phyloP scores from a whole-genome alignment of 2,888 invertebrate genomes.

The Villa cingulata region DNA sequence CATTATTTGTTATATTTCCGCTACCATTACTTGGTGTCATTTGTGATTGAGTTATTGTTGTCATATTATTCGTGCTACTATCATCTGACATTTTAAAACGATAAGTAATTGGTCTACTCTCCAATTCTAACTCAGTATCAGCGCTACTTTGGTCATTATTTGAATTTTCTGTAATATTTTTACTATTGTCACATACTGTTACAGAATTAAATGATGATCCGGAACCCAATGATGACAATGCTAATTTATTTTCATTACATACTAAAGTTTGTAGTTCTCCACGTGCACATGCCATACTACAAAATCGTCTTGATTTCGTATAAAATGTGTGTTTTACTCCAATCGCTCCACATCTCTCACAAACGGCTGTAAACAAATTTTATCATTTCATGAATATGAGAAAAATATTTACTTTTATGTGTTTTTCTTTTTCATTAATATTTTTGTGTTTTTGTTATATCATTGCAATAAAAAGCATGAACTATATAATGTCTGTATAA shows the following conservation, averaged over 20 bases:
- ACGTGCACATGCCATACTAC: conserved; percentile 66
- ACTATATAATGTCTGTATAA: no score
- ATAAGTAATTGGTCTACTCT: conserved; percentile 33
- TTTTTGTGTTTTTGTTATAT: no score
- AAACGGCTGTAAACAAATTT: conserved; percentile 53
- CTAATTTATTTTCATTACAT: conserved; percentile 24
- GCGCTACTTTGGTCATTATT: not conserved
- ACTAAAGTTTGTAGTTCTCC: conserved; percentile 36
- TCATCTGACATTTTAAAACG: conserved; percentile 35
- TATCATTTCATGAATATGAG: no score
- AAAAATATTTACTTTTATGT: no score
- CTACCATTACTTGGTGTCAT: conserved; percentile 1
- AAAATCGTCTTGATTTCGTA: conserved; percentile 66
- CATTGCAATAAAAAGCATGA: no score
- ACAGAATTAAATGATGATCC: conserved; percentile 8
- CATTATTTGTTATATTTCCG: conserved; percentile 19
- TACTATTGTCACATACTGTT: not conserved
- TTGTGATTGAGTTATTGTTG: not conserved
- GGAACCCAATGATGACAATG: conserved; percentile 9
- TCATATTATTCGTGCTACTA: conserved; percentile 16
- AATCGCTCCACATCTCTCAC: conserved; percentile 71
- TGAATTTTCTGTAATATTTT: not conserved
- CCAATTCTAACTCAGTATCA: conserved; percentile 30
- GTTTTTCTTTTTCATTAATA: no score
- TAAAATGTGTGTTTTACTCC: conserved; percentile 79